phyloP scores from a whole-genome alignment of 2,797 vertebrate species.

The Sebastes alutus region DNA sequence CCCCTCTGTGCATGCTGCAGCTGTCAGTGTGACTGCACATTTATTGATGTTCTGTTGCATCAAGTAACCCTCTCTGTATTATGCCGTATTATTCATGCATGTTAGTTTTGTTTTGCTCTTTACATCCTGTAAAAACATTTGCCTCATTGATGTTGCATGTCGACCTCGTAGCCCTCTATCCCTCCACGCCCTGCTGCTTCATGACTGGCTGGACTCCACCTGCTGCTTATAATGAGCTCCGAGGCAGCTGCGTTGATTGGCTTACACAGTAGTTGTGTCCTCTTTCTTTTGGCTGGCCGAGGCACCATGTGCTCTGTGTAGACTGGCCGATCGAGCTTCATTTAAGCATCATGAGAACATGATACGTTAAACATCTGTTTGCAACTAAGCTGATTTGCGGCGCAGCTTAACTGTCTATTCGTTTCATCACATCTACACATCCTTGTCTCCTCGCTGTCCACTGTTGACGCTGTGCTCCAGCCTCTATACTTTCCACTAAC shows the following conservation, averaged over 20 bases:
- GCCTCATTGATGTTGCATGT: constrained; percentile 37
- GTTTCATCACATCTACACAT: constrained; percentile 32
- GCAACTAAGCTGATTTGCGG: constrained; percentile 17
- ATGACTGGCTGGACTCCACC: constrained; percentile 7
- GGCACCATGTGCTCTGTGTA: constrained; percentile 7
- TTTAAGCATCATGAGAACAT: constrained; percentile 10
- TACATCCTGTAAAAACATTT: background rate
- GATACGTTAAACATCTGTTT: constrained; percentile 38
- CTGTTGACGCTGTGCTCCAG: constrained; percentile 22
- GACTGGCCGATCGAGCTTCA: constrained; percentile 1
- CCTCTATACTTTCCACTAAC: constrained; percentile 24
- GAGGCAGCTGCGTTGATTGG: constrained; percentile 13
- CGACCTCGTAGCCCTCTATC: background rate
- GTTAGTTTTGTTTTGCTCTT: constrained; percentile 10
- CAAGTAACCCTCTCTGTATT: constrained; percentile 6
- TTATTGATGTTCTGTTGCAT: constrained; percentile 48
- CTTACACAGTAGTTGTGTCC: background rate
- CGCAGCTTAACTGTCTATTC: constrained; percentile 10
- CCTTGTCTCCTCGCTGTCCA: constrained; percentile 11
- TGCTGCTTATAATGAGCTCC: constrained; percentile 25
- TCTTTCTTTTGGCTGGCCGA: constrained; percentile 17
- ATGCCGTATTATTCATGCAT: background rate
- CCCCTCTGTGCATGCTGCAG: constrained; percentile 30
- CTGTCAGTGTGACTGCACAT: constrained; percentile 39
- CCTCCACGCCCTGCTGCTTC: constrained; percentile 6